These are phyloP conservation scores for Emys orbicularis DNA, from an alignment of 2,797 vertebrate species.

Conservation along the genomic window DNA sequence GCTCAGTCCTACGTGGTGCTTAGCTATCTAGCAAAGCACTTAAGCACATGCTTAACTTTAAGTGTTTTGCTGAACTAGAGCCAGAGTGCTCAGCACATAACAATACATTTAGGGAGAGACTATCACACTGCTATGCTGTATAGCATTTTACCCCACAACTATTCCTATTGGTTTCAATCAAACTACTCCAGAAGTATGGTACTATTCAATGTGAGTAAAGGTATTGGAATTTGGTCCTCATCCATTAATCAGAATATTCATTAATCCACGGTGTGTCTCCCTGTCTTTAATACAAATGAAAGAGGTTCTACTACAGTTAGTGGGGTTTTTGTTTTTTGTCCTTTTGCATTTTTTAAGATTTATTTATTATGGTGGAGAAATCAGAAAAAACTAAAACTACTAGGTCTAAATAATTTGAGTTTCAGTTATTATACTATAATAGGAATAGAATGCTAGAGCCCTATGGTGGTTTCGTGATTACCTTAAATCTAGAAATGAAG, in stretches of 20 bases:
- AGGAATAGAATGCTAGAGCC: neutral
- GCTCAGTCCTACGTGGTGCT: neutral
- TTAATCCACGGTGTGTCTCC: neutral
- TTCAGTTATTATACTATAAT: neutral
- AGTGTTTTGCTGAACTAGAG: neutral
- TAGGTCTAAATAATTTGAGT: neutral
- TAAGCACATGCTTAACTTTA: neutral
- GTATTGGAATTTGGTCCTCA: neutral
- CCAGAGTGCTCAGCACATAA: neutral
- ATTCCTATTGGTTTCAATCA: neutral
- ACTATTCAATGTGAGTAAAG: neutral
- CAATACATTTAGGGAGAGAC: neutral
- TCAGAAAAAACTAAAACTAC: neutral
- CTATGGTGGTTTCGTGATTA: neutral
- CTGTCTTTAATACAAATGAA: neutral
- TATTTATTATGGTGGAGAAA: neutral
- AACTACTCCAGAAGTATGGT: neutral
- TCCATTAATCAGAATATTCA: neutral
- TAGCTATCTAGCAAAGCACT: conserved; percentile 26
- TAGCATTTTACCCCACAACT: neutral
- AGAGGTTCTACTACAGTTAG: neutral
- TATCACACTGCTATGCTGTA: neutral
- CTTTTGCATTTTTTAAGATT: neutral
- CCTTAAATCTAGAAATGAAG: neutral
- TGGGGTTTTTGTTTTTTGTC: neutral